These are phyloP conservation scores for Apis laboriosa DNA, from an alignment of 1,140 invertebrate species.

Conservation along the genomic window DNA sequence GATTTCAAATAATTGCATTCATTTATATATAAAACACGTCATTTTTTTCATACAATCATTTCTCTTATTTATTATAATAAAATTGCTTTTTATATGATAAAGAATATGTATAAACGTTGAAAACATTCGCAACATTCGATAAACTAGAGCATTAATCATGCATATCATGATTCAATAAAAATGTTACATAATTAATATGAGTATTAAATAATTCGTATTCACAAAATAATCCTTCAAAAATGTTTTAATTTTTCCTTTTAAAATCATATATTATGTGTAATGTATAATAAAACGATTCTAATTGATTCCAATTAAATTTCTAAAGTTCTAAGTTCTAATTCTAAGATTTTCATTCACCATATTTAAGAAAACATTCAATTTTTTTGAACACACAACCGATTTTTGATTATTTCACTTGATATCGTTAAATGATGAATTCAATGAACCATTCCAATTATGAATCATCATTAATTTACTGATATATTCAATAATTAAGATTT, in stretches of 20 bases:
- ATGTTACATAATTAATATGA: slow-evolving; percentile 32
- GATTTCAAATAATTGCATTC: slow-evolving; percentile 8
- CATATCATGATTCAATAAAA: slow-evolving; percentile 42
- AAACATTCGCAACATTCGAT: neutral
- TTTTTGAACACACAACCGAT: neutral
- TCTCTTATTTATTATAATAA: slow-evolving; percentile 29
- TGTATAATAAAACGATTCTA: neutral
- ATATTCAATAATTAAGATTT: neutral
- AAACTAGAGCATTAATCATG: slow-evolving; percentile 25
- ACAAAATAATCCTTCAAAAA: slow-evolving; percentile 1
- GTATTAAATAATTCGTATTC: slow-evolving; percentile 20
- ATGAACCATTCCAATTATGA: neutral
- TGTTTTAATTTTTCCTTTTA: neutral
- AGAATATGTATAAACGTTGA: slow-evolving; percentile 9
- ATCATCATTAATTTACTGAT: neutral
- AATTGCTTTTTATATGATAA: slow-evolving; percentile 25
- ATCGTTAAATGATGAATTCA: neutral
- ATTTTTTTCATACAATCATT: slow-evolving; percentile 5
- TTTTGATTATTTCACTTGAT: neutral
- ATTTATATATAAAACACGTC: neutral
- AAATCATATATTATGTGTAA: no score
- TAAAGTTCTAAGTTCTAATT: no score
- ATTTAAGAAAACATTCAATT: neutral
- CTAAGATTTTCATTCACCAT: neutral
- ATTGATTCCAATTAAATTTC: no score